Base-by-base conservation (phyloP, 2,797 vertebrate species). In the Chiroxiphia lanceolata region DNA sequence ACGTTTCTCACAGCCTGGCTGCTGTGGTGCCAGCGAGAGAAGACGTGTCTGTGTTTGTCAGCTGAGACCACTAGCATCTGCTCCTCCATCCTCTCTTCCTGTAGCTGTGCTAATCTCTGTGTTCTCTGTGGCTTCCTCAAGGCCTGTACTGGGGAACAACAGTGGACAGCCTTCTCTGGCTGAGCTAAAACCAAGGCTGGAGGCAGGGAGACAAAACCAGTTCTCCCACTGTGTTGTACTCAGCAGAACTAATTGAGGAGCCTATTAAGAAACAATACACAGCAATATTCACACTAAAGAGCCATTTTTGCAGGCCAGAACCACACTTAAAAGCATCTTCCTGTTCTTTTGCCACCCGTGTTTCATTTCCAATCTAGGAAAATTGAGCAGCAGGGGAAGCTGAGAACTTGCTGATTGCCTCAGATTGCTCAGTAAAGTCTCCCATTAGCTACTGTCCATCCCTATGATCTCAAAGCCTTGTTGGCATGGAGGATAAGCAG, bases 201-300 rank as follows among this genome's bases (percentile, higher is more conserved):
- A 95, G 76, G 82, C 89, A 91, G 53, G 45, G 79, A 94, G 87
- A 90, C 93, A 90, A 92, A 95, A 82, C 80, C 80, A 79, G 59
- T 82, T 77, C 74, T 93, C 85, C 63, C 85, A 77, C 93, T 91
- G 95, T 27, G 84, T 76, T 68, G 64, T 83, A 69, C 77, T 91
- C 89, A 82, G 91, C 85, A 94, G 95, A 94, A 69, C 83, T 88
- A 90, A 97, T 94, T 88, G 91, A 91, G 80, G 31, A 48, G 63
- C 80, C 80, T 64, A 85, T 88, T 86, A 42, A 56, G 51, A 80
- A 93, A 96, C 77, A 94, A 91, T 91, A 44, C 3, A 1, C 90
- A 84, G 68, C 61, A 87, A 84, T 53, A 88, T 76, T 54, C 70
- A 25, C 84, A 75, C 89, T 75, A 76, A 4, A 72, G 60, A 80